A percentile compares a stretch with the other conserved stretches of the same genome.
These are phyloP conservation scores for Ernsta delagoae DNA, from an alignment of 2,888 invertebrate genomes.

Conservation along the genomic window DNA sequence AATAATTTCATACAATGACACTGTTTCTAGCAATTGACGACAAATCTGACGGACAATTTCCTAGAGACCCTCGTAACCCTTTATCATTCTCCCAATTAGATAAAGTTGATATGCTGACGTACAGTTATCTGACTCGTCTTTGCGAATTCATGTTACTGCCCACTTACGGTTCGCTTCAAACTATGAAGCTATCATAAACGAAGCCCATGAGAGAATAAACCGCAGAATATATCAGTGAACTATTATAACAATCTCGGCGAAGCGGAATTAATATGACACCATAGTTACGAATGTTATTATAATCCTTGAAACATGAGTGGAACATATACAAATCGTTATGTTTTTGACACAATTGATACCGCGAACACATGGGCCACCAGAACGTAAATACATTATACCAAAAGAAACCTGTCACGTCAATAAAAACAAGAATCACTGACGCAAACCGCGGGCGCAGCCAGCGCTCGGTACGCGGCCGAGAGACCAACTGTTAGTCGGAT, in stretches of 20 bases:
- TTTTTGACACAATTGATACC: conserved; percentile 24
- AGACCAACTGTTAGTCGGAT: conserved; percentile 73
- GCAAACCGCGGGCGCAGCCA: conserved; percentile 51
- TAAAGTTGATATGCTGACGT: conserved; percentile 21
- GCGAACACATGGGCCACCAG: conserved; percentile 33
- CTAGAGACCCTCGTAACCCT: conserved; percentile 33
- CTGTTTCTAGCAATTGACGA: conserved; percentile 12
- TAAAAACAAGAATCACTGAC: conserved; percentile 37
- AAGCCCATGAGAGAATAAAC: conserved; percentile 7
- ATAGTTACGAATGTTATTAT: too few relatives aligned
- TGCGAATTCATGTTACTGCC: not conserved
- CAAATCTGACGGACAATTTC: conserved; percentile 28
- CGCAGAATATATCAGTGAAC: conserved; percentile 8
- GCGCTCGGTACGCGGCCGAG: conserved; percentile 66
- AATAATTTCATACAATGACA: conserved; percentile 16
- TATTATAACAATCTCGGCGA: conserved; percentile 5
- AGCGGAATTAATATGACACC: not conserved
- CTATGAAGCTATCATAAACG: not conserved
- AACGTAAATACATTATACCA: conserved; percentile 24
- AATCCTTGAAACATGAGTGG: conserved; percentile 5
- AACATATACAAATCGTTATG: conserved; percentile 27
- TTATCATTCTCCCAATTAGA: conserved; percentile 29
- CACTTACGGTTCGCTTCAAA: not conserved
- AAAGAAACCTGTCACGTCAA: conserved; percentile 31
- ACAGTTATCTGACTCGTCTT: not conserved